phyloP scores from a whole-genome alignment of 2,888 invertebrate genomes.

The Sthenelais limicola region DNA sequence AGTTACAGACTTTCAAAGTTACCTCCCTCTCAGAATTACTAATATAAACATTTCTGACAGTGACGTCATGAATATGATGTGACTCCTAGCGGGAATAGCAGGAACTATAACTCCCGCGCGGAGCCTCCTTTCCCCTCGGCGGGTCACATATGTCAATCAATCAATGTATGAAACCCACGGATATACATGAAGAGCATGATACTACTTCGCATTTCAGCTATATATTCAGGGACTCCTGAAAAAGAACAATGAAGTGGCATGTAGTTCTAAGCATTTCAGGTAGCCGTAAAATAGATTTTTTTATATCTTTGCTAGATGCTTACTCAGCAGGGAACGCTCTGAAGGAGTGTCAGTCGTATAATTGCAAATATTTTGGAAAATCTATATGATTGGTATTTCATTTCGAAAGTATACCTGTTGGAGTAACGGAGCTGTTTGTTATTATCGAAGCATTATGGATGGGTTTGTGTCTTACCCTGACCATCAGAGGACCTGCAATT shows the following conservation, averaged over 20 bases:
- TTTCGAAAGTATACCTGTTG: background rate
- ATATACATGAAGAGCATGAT: slow-evolving; percentile 23
- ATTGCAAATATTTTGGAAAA: background rate
- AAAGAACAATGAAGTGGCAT: background rate
- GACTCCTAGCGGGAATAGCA: too few species aligned
- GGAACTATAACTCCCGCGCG: too few species aligned
- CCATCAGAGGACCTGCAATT: background rate
- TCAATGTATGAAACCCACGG: background rate
- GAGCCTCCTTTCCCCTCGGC: too few species aligned
- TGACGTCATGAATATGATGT: too few species aligned
- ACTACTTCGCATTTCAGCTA: slow-evolving; percentile 7
- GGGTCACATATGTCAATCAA: background rate
- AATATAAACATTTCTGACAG: too few species aligned
- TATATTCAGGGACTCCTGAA: background rate
- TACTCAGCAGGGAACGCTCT: too few species aligned
- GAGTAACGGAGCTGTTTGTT: background rate
- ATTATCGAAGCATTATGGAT: background rate
- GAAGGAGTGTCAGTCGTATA: background rate
- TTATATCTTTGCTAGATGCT: too few species aligned
- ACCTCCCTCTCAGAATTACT: too few species aligned
- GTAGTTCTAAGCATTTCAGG: too few species aligned
- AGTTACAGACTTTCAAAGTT: too few species aligned
- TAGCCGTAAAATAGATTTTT: too few species aligned
- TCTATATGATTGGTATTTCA: background rate
- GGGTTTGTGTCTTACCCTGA: background rate